These are phyloP conservation scores for Ceyx melanurus DNA, from an alignment of 2,113 vertebrate genomes.

Conservation along the genomic window DNA sequence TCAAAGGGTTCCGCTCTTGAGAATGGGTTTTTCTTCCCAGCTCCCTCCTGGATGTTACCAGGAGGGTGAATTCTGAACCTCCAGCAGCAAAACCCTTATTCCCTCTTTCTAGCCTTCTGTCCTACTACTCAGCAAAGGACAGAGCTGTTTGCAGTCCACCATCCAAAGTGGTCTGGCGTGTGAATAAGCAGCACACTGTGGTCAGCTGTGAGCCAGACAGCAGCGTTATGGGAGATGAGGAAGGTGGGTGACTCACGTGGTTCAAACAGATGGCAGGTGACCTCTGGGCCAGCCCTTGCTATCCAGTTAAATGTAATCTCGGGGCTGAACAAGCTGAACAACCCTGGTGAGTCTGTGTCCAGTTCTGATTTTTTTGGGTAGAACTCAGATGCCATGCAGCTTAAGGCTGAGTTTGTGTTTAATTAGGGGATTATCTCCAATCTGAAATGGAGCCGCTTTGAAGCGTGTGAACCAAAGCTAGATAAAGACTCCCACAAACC, in stretches of 20 bases:
- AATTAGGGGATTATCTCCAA: slow-evolving; percentile 66
- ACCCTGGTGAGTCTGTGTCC: neutral
- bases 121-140: neutral
- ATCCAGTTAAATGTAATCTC: neutral
- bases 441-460: slow-evolving; percentile 44
- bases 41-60: neutral
- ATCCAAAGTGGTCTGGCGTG: neutral
- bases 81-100: neutral
- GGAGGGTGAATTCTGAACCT: neutral
- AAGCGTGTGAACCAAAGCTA: slow-evolving; percentile 53
- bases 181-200: neutral
- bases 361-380: slow-evolving; percentile 37
- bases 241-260: slow-evolving; percentile 5
- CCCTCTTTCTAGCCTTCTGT: neutral
- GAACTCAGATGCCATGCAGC: slow-evolving; percentile 41
- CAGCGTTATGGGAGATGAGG: neutral
- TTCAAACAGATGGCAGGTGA: neutral
- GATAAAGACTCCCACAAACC: slow-evolving; percentile 43
- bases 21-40: neutral
- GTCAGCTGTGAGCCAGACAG: neutral
- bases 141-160: neutral
- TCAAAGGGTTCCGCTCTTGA: neutral
- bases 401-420: slow-evolving; percentile 46
- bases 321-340: neutral
- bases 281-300: neutral